Percentiles rank a stretch among this genome's conserved stretches.
phyloP scores from a whole-genome alignment of 2,888 invertebrate species.

The Agrotis segetum region DNA sequence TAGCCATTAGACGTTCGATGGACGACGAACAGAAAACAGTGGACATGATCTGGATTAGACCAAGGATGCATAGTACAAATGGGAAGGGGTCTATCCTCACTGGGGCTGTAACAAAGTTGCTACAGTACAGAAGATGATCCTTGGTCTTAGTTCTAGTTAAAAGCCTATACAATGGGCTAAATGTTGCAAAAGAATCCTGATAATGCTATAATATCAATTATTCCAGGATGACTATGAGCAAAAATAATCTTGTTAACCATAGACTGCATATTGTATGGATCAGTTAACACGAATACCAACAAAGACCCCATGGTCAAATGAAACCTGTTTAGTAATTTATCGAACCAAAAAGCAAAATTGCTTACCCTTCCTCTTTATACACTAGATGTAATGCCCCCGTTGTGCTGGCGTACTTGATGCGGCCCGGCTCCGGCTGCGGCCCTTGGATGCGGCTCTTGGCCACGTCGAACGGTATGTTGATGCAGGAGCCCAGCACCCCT shows the following conservation, averaged over 20 bases:
- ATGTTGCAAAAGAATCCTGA: not conserved
- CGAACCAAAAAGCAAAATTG: too few species aligned
- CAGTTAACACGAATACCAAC: too few species aligned
- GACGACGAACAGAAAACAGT: not conserved
- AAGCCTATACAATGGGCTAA: not conserved
- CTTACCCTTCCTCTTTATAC: constrained; percentile 97
- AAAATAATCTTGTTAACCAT: too few species aligned
- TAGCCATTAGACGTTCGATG: not conserved
- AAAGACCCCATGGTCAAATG: too few species aligned
- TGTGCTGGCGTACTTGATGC: constrained; percentile 95
- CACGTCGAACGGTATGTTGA: constrained; percentile 99
- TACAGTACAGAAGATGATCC: not conserved
- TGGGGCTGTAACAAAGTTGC: not conserved
- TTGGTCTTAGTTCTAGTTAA: not conserved
- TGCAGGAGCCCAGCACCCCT: constrained; percentile 96
- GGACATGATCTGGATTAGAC: not conserved
- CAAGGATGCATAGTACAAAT: not conserved
- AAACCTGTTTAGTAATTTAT: too few species aligned
- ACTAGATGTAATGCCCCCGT: constrained; percentile 93
- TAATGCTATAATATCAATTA: not conserved
- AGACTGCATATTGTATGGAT: too few species aligned
- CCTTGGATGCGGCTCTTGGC: constrained; percentile 99
- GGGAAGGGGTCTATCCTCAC: too few species aligned
- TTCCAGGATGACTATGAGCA: too few species aligned
- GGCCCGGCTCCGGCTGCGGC: constrained; percentile 94